Conservation (phyloP, 2,113 vertebrate species). For the Bolborhynchus lineola region DNA sequence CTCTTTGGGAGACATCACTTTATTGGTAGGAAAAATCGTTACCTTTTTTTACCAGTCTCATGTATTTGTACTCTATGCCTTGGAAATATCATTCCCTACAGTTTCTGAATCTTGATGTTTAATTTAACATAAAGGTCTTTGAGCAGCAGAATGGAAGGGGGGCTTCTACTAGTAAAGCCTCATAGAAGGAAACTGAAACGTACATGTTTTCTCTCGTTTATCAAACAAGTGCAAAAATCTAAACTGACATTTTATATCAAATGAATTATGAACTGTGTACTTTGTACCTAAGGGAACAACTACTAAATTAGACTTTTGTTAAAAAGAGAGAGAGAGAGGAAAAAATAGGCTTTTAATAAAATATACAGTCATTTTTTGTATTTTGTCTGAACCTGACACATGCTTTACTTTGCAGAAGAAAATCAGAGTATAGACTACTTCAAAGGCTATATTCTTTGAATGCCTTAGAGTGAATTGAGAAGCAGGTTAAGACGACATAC, state of each 20-base stretch:
- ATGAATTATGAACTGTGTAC: conserved; percentile 83
- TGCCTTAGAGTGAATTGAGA: neutral
- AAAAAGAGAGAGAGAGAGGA: conserved; percentile 29
- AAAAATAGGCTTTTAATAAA: conserved; percentile 73
- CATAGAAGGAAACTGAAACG: conserved; percentile 74
- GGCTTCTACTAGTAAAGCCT: conserved; percentile 53
- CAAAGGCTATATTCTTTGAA: neutral
- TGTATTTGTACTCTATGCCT: conserved; percentile 63
- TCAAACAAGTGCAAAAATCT: conserved; percentile 77
- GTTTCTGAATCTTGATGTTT: conserved; percentile 79
- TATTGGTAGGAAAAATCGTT: conserved; percentile 61
- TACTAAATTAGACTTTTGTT: conserved; percentile 77
- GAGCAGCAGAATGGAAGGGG: conserved; percentile 69
- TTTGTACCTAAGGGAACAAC: conserved; percentile 77
- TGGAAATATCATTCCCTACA: conserved; percentile 67
- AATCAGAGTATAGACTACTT: neutral
- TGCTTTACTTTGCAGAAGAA: neutral
- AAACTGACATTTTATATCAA: conserved; percentile 80
- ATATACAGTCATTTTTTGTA: conserved; percentile 63
- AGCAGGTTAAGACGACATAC: neutral
- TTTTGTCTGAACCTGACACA: conserved; percentile 37
- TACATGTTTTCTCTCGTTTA: conserved; percentile 78
- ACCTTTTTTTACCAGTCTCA: conserved; percentile 53
- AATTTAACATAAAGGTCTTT: conserved; percentile 78
- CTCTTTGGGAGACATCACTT: conserved; percentile 67